Base-by-base conservation (phyloP, 2,797 vertebrate species). In the Anomalospiza imberbis region DNA sequence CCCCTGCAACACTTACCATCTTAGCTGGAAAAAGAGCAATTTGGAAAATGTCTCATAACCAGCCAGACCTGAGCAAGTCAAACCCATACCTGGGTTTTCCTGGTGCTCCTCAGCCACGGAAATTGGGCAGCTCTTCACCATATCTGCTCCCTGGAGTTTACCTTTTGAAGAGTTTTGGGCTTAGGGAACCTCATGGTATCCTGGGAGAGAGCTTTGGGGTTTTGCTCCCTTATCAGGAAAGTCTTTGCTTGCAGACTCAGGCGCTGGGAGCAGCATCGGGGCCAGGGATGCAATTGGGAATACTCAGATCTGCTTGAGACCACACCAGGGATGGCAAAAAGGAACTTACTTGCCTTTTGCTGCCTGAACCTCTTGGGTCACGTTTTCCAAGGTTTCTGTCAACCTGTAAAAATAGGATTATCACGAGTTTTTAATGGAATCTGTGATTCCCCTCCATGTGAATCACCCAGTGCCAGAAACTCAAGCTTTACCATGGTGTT, bases 401-500 rank as follows among this genome's bases (percentile, higher is more conserved):
- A 12, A 12, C 9, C 17, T 57, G 38, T 51, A 28, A 51, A 76
- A 70, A 40, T 7, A 9, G 0, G 7, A 26, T 82, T 65, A n/a
- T 45, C 4, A 7, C 1, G n/a, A 3, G 6, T 36, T 54, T 66
- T 66, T 24, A 51, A n/a, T 1, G 26, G 28, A 36, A 74, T 31
- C 36, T 44, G 4, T 13, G 29, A 5, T 63, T 61, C 20, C 17
- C 9, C 18, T 78, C 50, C 20, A 0, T 3, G 17, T 17, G 38
- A n/a, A 65, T 28, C 71, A 29, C 32, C 13, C 17, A 38, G 29
- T 19, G 40, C 22, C 78, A 53, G 53, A 32, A 80, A 7, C 28
- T 12, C 3, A 5, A 31, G 44, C 2, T 61, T 53, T 48, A 2
- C 5, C 0, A 0, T 1, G 8, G 15, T 20, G 32, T 12, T 54